Percentiles rank a stretch among this genome's conserved stretches.
Conservation (phyloP, 2,113 vertebrate genomes). For the Grallaria varia region DNA sequence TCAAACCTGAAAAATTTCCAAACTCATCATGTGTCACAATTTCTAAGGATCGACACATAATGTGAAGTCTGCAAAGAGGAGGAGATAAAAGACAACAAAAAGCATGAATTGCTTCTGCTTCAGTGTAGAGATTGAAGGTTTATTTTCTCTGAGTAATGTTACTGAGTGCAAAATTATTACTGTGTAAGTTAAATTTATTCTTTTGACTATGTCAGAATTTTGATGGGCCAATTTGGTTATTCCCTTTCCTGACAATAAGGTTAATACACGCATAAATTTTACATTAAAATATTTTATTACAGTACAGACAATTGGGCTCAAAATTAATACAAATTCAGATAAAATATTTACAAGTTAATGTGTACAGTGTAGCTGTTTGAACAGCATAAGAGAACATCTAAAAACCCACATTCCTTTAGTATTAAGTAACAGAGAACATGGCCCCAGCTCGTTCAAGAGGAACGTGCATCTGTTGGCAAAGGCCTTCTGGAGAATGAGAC, state of each 20-base stretch:
- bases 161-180: neutral
- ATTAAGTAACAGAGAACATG: neutral
- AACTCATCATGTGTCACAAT: neutral
- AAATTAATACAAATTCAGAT: constrained; percentile 77
- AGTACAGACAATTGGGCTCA: constrained; percentile 67
- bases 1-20: neutral
- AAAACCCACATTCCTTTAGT: constrained; percentile 36
- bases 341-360: constrained; percentile 76
- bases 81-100: neutral
- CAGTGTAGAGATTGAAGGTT: neutral
- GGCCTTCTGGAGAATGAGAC: neutral
- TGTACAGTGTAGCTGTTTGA: constrained; percentile 57
- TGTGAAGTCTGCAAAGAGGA: neutral
- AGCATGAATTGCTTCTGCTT: neutral
- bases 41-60: neutral
- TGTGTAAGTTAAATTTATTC: neutral
- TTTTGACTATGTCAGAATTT: neutral
- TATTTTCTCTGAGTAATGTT: neutral
- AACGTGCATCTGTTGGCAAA: neutral
- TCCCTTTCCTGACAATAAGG: neutral
- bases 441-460: neutral
- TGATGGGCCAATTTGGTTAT: neutral
- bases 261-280: constrained; percentile 13
- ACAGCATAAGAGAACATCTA: constrained; percentile 42
- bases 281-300: constrained; percentile 82